Evolutionary conservation across 2,888 invertebrate genomes (phyloP).

Genomic region (Octodonta nipae): DNA sequence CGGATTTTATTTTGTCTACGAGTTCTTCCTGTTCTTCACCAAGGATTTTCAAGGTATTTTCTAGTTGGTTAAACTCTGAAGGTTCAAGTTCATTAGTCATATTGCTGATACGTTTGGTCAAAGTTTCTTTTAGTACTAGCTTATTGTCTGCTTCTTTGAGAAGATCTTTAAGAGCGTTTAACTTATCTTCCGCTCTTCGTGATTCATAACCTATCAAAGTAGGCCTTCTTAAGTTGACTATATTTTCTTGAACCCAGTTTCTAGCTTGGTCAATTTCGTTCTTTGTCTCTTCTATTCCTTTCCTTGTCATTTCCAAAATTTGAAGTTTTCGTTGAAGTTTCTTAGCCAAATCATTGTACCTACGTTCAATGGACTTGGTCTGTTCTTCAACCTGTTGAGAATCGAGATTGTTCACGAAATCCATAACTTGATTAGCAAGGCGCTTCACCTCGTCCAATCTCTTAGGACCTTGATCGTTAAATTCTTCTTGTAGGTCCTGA

Average conservation of each 20-base stretch:
- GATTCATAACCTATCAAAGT: slow-evolving; percentile 63
- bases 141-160: slow-evolving; percentile 77
- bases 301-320: slow-evolving; percentile 69
- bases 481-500: slow-evolving; percentile 59
- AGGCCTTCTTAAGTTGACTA: slow-evolving; percentile 50
- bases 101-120: slow-evolving; percentile 70
- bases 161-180: slow-evolving; percentile 57
- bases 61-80: slow-evolving; percentile 67
- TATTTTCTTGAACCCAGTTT: slow-evolving; percentile 67
- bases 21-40: slow-evolving; percentile 64
- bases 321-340: slow-evolving; percentile 72
- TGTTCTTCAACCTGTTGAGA: slow-evolving; percentile 85
- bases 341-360: slow-evolving; percentile 72
- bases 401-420: slow-evolving; percentile 74
- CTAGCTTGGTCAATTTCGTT: slow-evolving; percentile 67
- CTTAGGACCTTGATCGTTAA: slow-evolving; percentile 57
- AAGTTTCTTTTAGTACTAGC: slow-evolving; percentile 64
- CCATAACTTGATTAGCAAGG: slow-evolving; percentile 57
- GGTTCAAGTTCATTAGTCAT: slow-evolving; percentile 77
- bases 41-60: slow-evolving; percentile 56
- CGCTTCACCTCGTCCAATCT: slow-evolving; percentile 58
- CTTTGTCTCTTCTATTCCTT: slow-evolving; percentile 67
- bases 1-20: slow-evolving; percentile 54
- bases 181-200: slow-evolving; percentile 59
- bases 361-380: slow-evolving; percentile 67